Percentiles rank a stretch among this genome's conserved stretches.
Evolutionary conservation across 2,113 vertebrate genomes (phyloP).

Genomic region (Sebastes schlegelii): DNA sequence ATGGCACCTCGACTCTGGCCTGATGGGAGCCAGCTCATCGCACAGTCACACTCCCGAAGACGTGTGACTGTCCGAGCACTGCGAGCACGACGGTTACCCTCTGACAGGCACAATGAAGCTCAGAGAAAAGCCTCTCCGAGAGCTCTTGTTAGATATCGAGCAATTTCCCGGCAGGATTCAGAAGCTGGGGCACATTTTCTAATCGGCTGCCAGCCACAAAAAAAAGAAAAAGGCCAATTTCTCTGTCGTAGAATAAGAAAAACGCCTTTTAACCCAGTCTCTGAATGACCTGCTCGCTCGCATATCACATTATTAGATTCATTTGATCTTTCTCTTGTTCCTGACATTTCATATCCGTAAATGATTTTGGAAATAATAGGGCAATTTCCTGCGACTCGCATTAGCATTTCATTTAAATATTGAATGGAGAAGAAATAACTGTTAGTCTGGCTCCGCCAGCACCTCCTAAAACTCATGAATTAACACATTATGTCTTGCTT

Average conservation of each 20-base stretch:
- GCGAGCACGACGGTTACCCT: conserved; percentile 25
- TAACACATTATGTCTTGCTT: neutral
- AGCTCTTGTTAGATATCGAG: conserved; percentile 18
- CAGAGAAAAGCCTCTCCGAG: conserved; percentile 6
- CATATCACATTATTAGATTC: neutral
- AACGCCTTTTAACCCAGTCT: neutral
- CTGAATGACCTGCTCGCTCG: neutral
- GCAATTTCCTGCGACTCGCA: neutral
- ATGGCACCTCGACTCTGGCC: conserved; percentile 62
- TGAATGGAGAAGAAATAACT: neutral
- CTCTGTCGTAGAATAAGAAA: neutral
- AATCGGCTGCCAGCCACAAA: neutral
- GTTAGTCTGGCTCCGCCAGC: neutral
- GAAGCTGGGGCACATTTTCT: neutral
- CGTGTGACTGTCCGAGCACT: conserved; percentile 63
- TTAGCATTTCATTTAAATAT: neutral
- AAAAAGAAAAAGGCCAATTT: conserved; percentile 17
- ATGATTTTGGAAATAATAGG: conserved; percentile 2
- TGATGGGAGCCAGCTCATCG: conserved; percentile 65
- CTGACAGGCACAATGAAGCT: conserved; percentile 25
- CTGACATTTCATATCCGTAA: neutral
- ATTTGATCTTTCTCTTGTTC: neutral
- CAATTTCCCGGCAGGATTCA: conserved; percentile 14
- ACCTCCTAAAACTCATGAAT: neutral
- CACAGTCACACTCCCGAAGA: conserved; percentile 65